A percentile compares a stretch with the other conserved stretches of the same genome.
Evolutionary conservation across 2,797 vertebrate genomes (phyloP).

Genomic region (Thaleichthys pacificus): DNA sequence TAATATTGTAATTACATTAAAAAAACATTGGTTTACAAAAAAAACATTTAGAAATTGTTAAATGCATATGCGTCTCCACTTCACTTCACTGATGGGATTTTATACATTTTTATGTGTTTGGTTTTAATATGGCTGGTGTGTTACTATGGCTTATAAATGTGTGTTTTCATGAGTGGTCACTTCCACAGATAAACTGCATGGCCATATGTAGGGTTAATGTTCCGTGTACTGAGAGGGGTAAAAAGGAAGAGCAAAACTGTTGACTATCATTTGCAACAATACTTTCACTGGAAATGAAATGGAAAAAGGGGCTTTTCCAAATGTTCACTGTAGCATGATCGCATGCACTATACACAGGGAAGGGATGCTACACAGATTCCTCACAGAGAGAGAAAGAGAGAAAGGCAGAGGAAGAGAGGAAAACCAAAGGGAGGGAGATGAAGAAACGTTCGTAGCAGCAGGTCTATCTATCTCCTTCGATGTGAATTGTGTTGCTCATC

Average conservation of each 20-base stretch:
- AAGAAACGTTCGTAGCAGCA: constrained; percentile 61
- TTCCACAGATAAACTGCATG: constrained; percentile 11
- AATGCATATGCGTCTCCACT: constrained; percentile 28
- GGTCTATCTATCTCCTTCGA: constrained; percentile 47
- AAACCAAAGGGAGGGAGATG: constrained; percentile 7
- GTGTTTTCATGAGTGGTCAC: constrained; percentile 21
- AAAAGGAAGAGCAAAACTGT: constrained; percentile 5
- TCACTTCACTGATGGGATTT: constrained; percentile 17
- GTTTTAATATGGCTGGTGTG: constrained; percentile 58
- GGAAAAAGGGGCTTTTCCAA: constrained; percentile 35
- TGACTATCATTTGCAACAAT: neutral
- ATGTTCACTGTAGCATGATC: neutral
- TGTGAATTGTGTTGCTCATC: constrained; percentile 47
- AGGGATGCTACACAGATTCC: constrained; percentile 28
- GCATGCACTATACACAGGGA: constrained; percentile 34
- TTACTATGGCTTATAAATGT: constrained; percentile 67
- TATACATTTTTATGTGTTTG: constrained; percentile 21
- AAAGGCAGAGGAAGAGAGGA: constrained; percentile 13
- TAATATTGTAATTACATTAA: neutral
- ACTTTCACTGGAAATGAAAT: neutral
- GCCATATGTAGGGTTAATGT: constrained; percentile 52
- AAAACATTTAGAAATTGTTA: constrained; percentile 47
- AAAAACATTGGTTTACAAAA: neutral
- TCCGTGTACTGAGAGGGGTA: constrained; percentile 50
- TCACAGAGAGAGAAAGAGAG: constrained; percentile 15